Percentiles rank a stretch among this genome's conserved stretches.
These are phyloP conservation scores for Palythoa heliodiscus DNA, from an alignment of 92 coral and sea anemone genomes.

Conservation along the genomic window DNA sequence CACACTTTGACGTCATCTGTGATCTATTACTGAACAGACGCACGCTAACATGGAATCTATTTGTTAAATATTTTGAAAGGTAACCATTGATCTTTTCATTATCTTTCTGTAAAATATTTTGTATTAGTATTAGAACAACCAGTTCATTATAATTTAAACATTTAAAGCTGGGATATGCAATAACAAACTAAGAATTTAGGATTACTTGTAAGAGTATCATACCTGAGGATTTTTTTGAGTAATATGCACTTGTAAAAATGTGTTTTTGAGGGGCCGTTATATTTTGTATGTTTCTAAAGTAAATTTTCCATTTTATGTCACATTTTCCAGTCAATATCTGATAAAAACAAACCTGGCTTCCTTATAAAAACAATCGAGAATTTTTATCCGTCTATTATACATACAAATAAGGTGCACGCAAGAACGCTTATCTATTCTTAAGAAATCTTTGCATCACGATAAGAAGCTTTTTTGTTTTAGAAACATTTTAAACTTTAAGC, in stretches of 20 bases:
- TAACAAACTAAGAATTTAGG: no score
- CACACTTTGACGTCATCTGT: no score
- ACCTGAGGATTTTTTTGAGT: no score
- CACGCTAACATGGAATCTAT: no score
- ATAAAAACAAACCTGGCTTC: neutral
- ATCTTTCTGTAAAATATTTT: no score
- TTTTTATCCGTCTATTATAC: neutral
- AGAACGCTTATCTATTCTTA: neutral
- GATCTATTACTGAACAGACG: no score
- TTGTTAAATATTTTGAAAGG: no score
- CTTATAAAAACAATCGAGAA: neutral
- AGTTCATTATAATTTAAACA: no score
- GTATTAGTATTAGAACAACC: no score
- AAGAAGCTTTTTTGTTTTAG: neutral
- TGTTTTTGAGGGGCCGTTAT: neutral
- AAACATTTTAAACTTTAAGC: neutral
- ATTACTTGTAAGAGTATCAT: no score
- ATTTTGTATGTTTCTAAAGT: neutral
- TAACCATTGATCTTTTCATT: no score
- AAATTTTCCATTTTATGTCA: neutral
- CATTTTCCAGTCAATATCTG: neutral
- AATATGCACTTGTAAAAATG: neutral
- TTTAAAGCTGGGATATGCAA: no score
- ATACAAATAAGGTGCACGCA: constrained; percentile 1
- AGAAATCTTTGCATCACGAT: neutral